A percentile compares a stretch with the other conserved stretches of the same genome.
These are phyloP conservation scores for Keiferia lycopersicella DNA, from an alignment of 2,888 invertebrate species.

Conservation along the genomic window DNA sequence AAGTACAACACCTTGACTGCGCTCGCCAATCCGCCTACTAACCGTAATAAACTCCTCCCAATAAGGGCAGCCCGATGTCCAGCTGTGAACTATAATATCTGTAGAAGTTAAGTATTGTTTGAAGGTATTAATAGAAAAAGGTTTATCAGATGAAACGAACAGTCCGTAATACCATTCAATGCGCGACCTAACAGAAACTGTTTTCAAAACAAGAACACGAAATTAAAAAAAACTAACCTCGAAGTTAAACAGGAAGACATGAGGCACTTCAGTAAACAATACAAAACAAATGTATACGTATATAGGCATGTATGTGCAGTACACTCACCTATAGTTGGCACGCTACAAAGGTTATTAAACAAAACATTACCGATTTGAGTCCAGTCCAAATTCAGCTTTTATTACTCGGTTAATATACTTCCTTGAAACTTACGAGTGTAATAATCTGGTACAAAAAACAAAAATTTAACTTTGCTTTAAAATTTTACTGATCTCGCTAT, in stretches of 20 bases:
- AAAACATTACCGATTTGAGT: slow-evolving; percentile 1
- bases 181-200: not conserved
- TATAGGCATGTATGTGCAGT: not conserved
- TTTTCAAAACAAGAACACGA: not conserved
- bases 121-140: too few species aligned
- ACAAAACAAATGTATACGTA: too few species aligned
- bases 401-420: not conserved
- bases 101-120: too few species aligned
- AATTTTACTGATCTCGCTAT: not conserved
- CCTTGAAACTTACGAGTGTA: not conserved
- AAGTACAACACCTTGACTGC: too few species aligned
- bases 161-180: not conserved
- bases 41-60: too few species aligned
- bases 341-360: slow-evolving; percentile 1
- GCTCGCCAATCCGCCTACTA: too few species aligned
- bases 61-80: too few species aligned
- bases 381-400: not conserved
- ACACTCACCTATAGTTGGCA: slow-evolving; percentile 4
- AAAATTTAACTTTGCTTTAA: not conserved
- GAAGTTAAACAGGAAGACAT: not conserved
- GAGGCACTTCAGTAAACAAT: slow-evolving; percentile 3
- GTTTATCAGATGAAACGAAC: not conserved
- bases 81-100: too few species aligned
- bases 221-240: not conserved
- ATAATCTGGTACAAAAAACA: not conserved